These are phyloP conservation scores for Montipora capitata DNA, from an alignment of 92 coral and sea anemone genomes.

Conservation along the genomic window DNA sequence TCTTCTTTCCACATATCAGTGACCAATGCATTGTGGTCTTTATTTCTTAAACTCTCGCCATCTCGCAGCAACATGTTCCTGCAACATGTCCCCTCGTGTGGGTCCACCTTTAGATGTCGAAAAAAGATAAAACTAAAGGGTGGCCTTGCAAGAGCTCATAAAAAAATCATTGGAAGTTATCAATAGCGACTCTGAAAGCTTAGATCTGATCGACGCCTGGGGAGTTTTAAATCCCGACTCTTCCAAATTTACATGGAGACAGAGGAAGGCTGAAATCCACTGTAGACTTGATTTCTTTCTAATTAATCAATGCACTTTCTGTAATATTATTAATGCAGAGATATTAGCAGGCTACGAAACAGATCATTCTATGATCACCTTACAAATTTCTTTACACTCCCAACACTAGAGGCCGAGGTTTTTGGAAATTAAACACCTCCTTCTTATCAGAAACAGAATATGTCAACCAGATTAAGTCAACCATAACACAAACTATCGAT, in stretches of 20 bases:
- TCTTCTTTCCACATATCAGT: too few species aligned
- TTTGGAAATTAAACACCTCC: not conserved
- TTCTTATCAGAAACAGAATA: not conserved
- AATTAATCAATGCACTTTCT: constrained; percentile 10
- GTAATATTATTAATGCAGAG: constrained; percentile 17
- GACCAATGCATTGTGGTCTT: too few species aligned
- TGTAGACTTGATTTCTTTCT: constrained; percentile 20
- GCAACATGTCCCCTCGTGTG: too few species aligned
- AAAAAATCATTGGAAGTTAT: constrained; percentile 3
- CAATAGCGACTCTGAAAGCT: not conserved
- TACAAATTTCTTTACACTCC: not conserved
- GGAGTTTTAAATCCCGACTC: not conserved
- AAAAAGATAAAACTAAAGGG: too few species aligned
- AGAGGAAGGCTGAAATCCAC: constrained; percentile 12
- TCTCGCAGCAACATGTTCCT: too few species aligned
- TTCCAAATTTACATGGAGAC: constrained; percentile 17
- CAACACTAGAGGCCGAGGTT: not conserved
- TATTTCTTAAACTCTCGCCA: too few species aligned
- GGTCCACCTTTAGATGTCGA: too few species aligned
- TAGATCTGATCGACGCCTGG: not conserved
- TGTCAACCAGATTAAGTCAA: not conserved
- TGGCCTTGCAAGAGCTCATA: not conserved
- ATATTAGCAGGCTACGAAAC: constrained; percentile 26
- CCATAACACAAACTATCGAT: not conserved
- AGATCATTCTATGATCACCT: constrained; percentile 18